A percentile compares a stretch with the other conserved stretches of the same genome.
Evolutionary conservation across 2,888 invertebrate species (phyloP).

Genomic region (Herminia tarsipennalis): DNA sequence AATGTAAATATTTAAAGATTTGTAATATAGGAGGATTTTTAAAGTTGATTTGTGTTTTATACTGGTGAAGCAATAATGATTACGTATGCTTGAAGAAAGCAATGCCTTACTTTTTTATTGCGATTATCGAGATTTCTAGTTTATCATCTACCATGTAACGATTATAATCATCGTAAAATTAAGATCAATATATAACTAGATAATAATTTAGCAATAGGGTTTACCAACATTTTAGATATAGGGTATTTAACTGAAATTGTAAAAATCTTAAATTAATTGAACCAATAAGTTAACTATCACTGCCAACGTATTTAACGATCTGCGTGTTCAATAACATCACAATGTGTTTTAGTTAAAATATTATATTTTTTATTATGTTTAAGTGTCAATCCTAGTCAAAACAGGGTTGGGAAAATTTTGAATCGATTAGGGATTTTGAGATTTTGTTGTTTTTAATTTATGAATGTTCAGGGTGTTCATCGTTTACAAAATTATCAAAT

Average conservation of each 20-base stretch:
- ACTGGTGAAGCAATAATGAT: no score
- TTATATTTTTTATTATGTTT: slow-evolving; percentile 50
- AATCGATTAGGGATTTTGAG: slow-evolving; percentile 34
- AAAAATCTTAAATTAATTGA: slow-evolving; percentile 36
- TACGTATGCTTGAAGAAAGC: no score
- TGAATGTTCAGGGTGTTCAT: slow-evolving; percentile 1
- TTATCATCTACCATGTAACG: slow-evolving; percentile 21
- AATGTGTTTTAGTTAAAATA: slow-evolving; percentile 41
- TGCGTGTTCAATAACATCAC: slow-evolving; percentile 51
- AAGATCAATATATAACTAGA: slow-evolving; percentile 13
- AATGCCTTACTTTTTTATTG: slow-evolving; percentile 15
- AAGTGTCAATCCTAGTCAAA: slow-evolving; percentile 83
- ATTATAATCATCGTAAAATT: slow-evolving; percentile 27
- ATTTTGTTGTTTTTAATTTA: slow-evolving; percentile 27
- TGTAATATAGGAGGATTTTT: slow-evolving; percentile 31
- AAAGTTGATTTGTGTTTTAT: no score
- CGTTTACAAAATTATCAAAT: no score
- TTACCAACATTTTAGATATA: slow-evolving; percentile 41
- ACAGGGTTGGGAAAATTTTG: slow-evolving; percentile 75
- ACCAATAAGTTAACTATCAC: slow-evolving; percentile 67
- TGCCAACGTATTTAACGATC: slow-evolving; percentile 69
- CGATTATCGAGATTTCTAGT: slow-evolving; percentile 30
- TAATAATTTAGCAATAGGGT: slow-evolving; percentile 28
- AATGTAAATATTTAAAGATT: slow-evolving; percentile 41
- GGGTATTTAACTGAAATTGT: slow-evolving; percentile 52